Evolutionary conservation across 1,140 invertebrate genomes (phyloP), one percentile per base, ranked within the genome.

Genomic region (Drosophila lacteicornis): DNA sequence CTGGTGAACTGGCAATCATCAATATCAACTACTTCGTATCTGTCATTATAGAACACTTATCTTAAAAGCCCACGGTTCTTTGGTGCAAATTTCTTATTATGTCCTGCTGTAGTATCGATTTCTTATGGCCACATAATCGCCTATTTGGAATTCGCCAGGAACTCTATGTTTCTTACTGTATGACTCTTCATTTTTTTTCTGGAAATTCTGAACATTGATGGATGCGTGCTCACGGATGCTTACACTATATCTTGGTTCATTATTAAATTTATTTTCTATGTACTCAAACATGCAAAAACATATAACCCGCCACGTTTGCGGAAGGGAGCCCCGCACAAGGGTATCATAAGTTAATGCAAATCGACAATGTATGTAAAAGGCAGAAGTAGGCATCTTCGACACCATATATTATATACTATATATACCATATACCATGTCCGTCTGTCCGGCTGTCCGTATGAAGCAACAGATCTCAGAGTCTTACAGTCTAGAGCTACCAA

Each of bases 71-170:
- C 42, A n/a, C 42, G 40, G 9, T 46, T 46, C n/a, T 59, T 59
- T 2, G 56, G 42, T 6, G 56, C 56, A 43, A 59, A 59, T 15
- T 45, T 59, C 40, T 45, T 45, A 22, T 59, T 59, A 2, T 46
- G 13, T 46, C 25, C 36, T 56, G 57, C 22, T 8, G 27, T 33
- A 6, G 42, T 59, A n/a, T 30, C 25, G 9, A 46, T 46, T 19
- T 25, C 42, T 15, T n/a, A 30, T 58, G 4, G 25, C 56, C 38
- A 57, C 40, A 25, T 43, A 58, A 45, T 58, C 25, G 27, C 42
- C 42, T 19, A 33, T 2, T 22, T 33, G 13, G 17, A 30, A 45
- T 25, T 43, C 40, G 40, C 19, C 19, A 19, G 19, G 19, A 19
- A 19, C 19, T 19, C 19, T 19, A 19, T 19, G 40, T 7, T 42